Conservation (phyloP, 1,140 invertebrate genomes). For the Zelostemma sp. region DNA sequence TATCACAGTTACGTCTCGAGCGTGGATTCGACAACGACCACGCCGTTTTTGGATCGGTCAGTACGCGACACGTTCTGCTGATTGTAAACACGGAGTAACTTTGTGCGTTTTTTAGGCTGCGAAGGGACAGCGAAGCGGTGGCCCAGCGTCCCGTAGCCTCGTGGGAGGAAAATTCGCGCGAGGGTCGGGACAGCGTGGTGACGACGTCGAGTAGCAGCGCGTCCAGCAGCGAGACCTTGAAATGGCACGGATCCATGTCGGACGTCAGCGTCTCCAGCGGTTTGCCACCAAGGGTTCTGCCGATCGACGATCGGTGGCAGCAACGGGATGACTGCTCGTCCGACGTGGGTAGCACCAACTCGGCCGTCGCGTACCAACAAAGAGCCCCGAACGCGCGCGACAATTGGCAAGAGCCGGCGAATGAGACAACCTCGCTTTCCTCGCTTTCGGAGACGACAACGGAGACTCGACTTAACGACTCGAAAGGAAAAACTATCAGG, state of each 20-base stretch:
- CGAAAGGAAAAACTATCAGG: slow-evolving; percentile 23
- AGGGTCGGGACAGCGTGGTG: slow-evolving; percentile 79
- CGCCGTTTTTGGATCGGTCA: slow-evolving; percentile 83
- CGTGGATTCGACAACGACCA: slow-evolving; percentile 81
- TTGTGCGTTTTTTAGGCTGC: slow-evolving; percentile 64
- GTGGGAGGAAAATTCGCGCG: slow-evolving; percentile 69
- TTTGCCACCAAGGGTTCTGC: slow-evolving; percentile 54
- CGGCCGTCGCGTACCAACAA: slow-evolving; percentile 18
- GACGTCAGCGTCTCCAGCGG: slow-evolving; percentile 79
- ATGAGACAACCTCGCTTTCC: slow-evolving; percentile 51
- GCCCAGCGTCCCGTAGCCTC: slow-evolving; percentile 64
- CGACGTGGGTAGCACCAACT: slow-evolving; percentile 61
- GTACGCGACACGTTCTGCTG: slow-evolving; percentile 1
- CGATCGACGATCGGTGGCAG: slow-evolving; percentile 58
- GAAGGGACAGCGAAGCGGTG: slow-evolving; percentile 75
- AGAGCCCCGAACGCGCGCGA: slow-evolving; percentile 28
- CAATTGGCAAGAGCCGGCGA: slow-evolving; percentile 60
- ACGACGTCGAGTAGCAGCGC: slow-evolving; percentile 77
- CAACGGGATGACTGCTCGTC: slow-evolving; percentile 63
- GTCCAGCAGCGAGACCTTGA: slow-evolving; percentile 84
- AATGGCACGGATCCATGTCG: slow-evolving; percentile 85
- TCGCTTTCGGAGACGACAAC: not conserved
- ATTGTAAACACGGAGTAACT: no score
- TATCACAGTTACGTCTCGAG: slow-evolving; percentile 87
- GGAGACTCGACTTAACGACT: slow-evolving; percentile 15